Percentiles rank a stretch among this genome's conserved stretches.
These are phyloP conservation scores for Ambastaia sidthimunki DNA, from an alignment of 2,797 vertebrate species.

Conservation along the genomic window DNA sequence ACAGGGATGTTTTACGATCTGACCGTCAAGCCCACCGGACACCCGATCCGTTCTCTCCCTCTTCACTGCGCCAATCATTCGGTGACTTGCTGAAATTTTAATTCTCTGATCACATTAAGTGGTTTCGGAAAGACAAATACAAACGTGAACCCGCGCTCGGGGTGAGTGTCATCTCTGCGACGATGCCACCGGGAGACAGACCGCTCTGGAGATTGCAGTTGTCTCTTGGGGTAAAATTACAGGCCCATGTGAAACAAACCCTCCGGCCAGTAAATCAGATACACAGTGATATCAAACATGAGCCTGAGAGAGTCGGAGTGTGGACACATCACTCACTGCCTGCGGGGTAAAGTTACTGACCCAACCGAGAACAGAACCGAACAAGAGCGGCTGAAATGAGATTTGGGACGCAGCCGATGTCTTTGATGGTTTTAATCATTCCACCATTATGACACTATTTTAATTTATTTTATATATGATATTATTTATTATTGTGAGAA, in stretches of 20 bases:
- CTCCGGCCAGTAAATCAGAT: slow-evolving; percentile 47
- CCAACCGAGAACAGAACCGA: slow-evolving; percentile 28
- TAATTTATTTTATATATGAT: not conserved
- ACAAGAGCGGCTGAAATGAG: slow-evolving; percentile 25
- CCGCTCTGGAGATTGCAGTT: slow-evolving; percentile 58
- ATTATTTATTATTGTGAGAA: not conserved
- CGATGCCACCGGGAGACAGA: slow-evolving; percentile 66
- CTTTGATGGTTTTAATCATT: not conserved
- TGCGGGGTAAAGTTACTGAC: slow-evolving; percentile 48
- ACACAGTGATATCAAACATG: slow-evolving; percentile 66
- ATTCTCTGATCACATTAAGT: slow-evolving; percentile 79
- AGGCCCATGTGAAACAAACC: slow-evolving; percentile 58
- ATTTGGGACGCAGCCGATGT: slow-evolving; percentile 28
- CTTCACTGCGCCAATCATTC: slow-evolving; percentile 66
- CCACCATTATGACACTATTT: not conserved
- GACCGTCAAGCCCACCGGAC: slow-evolving; percentile 64
- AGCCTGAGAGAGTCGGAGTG: slow-evolving; percentile 42
- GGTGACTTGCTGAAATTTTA: slow-evolving; percentile 79
- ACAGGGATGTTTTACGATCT: slow-evolving; percentile 26
- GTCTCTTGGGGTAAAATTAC: slow-evolving; percentile 70
- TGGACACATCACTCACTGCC: slow-evolving; percentile 38
- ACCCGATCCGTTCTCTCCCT: slow-evolving; percentile 59
- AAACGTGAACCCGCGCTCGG: slow-evolving; percentile 71
- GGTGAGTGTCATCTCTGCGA: slow-evolving; percentile 68
- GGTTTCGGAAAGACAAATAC: slow-evolving; percentile 71